Base-by-base conservation (phyloP, 2,888 invertebrate species). In the Euproctis similis region DNA sequence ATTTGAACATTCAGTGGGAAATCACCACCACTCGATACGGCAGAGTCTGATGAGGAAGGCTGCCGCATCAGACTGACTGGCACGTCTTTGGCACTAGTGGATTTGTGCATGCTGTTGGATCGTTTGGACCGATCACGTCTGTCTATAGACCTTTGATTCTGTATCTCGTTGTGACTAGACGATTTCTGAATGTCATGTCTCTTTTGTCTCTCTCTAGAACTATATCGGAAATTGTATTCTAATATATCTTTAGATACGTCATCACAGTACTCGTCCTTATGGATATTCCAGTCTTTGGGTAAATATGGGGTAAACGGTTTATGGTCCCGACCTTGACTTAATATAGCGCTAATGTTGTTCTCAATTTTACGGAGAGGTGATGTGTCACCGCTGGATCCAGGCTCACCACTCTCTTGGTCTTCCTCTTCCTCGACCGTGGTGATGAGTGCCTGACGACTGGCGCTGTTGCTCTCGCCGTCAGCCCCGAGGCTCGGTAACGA, bases 371-470 rank as follows among this genome's bases (percentile, higher is more conserved):
- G 80, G 28, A 91, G 76, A 3, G 91, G 91, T 5, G 90, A 90
- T 30, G 89, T 87, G 46, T 88, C 88, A 6, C 86, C 86, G 45
- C 87, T 88, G 27, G 86, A 87, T 39, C 81, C 87, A 28, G 84
- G 88, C 36, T 88, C 88, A 38, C 84, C 88, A 45, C 87, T 86
- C 49, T 88, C 89, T 36, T 87, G 87, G 50, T 89, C 89, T 47
- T 91, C 91, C 50, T 90, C 90, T 55, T 91, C 91, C 60, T 91
- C 90, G 4, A 91, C 87, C 1, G 91, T 91, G 34, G 90, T 89
- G 39, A 89, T 89, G 34, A 91, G 77, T 46, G 90, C 89, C 39
- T 87, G 82, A 24, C 90, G 87, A 19, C 88, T 88, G 7, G 88
- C 86, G 26, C 67, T 69, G 24, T 56, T 64, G 21, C 59, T 46